Base-by-base conservation (phyloP, 2,797 vertebrate species). In the Darevskia mixta region DNA sequence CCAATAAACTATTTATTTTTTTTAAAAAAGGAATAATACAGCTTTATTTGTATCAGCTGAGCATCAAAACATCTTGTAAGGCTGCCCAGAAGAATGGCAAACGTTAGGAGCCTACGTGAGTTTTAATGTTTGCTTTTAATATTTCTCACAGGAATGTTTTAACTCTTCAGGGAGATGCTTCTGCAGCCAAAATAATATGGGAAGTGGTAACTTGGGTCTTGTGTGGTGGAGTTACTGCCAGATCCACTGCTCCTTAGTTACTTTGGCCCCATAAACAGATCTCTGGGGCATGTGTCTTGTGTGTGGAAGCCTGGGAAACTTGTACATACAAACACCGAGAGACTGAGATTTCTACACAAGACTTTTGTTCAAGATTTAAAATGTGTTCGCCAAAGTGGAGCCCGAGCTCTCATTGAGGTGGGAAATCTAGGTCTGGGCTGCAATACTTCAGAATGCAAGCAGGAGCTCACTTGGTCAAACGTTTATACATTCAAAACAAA, bases 121-220 rank as follows among this genome's bases (percentile, higher is more conserved):
- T 93, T 93, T 83, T 0, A 0, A 73, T 90, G 82, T 94, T 87
- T 87, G 78, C 41, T 75, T 90, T 87, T 77, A 49, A 86, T 87
- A 84, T 90, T 90, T 95, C 95, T 96, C 95, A 94, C 94, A 95
- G 94, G 82, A 93, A 91, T 91, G 93, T 77, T 93, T 55, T 91
- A 92, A 95, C 92, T 94, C 93, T 94, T 93, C 1, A 1, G 94
- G 93, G 95, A 94, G 91, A 78, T 7, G 88, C 89, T 18, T 45
- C 38, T 32, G 27, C 29, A 64, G 82, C 90, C 86, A 94, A 92
- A 95, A 91, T 89, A 91, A 88, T 92, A 92, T 86, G 91, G 91
- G 94, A 94, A 93, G 61, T 91, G 83, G 87, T 88, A 93, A 94
- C 91, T 90, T 81, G 88, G 71, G 89, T 94, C 77, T 86, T 92